phyloP scores from a whole-genome alignment of 2,113 vertebrate species.

The Ahaetulla prasina region DNA sequence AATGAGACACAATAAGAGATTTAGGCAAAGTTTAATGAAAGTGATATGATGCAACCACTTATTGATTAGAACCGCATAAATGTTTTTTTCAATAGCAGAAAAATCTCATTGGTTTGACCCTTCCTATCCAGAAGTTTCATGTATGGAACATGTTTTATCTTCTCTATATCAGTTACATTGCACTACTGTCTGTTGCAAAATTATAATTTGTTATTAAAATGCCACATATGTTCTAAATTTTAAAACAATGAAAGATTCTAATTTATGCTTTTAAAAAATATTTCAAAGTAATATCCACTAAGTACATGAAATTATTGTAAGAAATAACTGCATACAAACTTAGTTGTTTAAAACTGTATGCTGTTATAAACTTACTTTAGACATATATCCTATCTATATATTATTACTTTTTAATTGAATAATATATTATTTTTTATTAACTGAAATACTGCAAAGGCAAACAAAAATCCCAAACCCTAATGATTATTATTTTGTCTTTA shows the following conservation, averaged over 20 bases:
- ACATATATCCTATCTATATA: neutral
- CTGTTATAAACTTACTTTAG: neutral
- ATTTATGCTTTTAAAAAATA: neutral
- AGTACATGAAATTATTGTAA: neutral
- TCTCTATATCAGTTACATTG: neutral
- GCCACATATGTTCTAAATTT: neutral
- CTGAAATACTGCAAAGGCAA: neutral
- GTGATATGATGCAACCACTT: neutral
- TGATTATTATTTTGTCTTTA: neutral
- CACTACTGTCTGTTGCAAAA: neutral
- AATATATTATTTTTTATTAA: too few relatives aligned
- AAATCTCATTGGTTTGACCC: neutral
- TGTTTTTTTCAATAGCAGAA: neutral
- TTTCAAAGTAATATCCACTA: neutral
- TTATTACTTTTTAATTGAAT: neutral
- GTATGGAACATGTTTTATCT: neutral
- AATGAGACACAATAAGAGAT: neutral
- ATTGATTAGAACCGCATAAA: neutral
- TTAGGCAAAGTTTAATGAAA: neutral
- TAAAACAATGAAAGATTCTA: neutral
- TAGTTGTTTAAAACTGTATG: neutral
- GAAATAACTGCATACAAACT: neutral
- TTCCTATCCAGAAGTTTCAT: neutral
- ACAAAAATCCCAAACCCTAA: neutral
- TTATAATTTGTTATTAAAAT: slow-evolving; percentile 9